Percentiles rank a stretch among this genome's conserved stretches.
These are phyloP conservation scores for Fragum whitleyi DNA, from an alignment of 2,888 invertebrate genomes.

Conservation along the genomic window DNA sequence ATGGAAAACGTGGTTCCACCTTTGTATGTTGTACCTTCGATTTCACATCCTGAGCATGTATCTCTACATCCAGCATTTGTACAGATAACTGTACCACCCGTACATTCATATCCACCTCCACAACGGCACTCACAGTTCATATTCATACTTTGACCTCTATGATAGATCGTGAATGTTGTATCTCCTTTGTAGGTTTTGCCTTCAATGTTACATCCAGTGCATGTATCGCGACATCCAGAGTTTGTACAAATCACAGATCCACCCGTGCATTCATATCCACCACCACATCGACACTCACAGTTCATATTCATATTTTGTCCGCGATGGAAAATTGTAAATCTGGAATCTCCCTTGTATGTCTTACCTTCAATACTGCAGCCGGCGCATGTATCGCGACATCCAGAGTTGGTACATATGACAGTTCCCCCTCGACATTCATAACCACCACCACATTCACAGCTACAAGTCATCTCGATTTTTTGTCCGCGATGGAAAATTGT, in stretches of 20 bases:
- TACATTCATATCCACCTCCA: slow-evolving; percentile 56
- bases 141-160: slow-evolving; percentile 24
- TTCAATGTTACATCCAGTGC: slow-evolving; percentile 46
- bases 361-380: slow-evolving; percentile 43
- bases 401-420: slow-evolving; percentile 13
- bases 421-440: slow-evolving; percentile 38
- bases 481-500: slow-evolving; percentile 45
- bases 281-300: slow-evolving; percentile 72
- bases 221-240: slow-evolving; percentile 43
- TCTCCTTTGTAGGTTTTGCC: slow-evolving; percentile 55
- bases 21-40: slow-evolving; percentile 58
- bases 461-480: slow-evolving; percentile 56
- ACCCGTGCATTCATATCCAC: slow-evolving; percentile 77
- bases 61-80: slow-evolving; percentile 49
- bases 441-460: slow-evolving; percentile 61
- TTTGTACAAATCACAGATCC: slow-evolving; percentile 45
- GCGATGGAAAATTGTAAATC: slow-evolving; percentile 40
- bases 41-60: slow-evolving; percentile 63
- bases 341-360: slow-evolving; percentile 34
- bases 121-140: slow-evolving; percentile 65
- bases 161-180: slow-evolving; percentile 52
- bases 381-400: slow-evolving; percentile 40
- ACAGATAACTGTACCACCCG: slow-evolving; percentile 37
- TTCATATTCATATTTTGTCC: slow-evolving; percentile 56
- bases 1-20: slow-evolving; percentile 53